A percentile compares a stretch with the other conserved stretches of the same genome.
phyloP scores from a whole-genome alignment of 2,888 invertebrate species.

The Xanthia togata region DNA sequence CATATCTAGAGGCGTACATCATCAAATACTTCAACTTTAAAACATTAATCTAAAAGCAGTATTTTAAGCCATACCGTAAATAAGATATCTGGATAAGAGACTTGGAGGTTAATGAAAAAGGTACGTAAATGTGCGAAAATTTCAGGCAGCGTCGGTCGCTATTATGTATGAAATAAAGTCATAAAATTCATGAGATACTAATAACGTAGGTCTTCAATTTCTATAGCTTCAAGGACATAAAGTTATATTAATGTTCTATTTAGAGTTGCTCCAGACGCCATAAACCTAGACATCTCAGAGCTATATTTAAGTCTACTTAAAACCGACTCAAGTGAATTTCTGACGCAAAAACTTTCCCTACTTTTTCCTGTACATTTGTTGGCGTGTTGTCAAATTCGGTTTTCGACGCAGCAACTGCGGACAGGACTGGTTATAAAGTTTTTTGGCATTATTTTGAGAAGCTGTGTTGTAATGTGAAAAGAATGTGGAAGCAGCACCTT shows the following conservation, averaged over 20 bases:
- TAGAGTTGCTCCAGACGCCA: slow-evolving; percentile 13
- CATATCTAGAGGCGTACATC: neutral
- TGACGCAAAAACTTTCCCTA: slow-evolving; percentile 18
- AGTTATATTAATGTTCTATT: slow-evolving; percentile 2
- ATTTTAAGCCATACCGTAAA: slow-evolving; percentile 6
- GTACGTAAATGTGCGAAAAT: slow-evolving; percentile 25
- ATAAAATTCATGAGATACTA: slow-evolving; percentile 43
- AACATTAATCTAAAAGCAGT: neutral
- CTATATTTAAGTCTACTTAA: slow-evolving; percentile 22
- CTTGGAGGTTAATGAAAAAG: slow-evolving; percentile 11
- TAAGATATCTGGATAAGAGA: neutral
- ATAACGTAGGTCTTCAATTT: slow-evolving; percentile 4
- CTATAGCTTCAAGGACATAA: neutral
- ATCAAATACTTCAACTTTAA: neutral
- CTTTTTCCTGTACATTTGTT: slow-evolving; percentile 36
- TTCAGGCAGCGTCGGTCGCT: slow-evolving; percentile 8
- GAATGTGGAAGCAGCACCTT: slow-evolving; percentile 6
- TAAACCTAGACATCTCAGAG: slow-evolving; percentile 22
- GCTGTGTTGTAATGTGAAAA: slow-evolving; percentile 10
- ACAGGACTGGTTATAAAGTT: slow-evolving; percentile 33
- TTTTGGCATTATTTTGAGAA: slow-evolving; percentile 29
- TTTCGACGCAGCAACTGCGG: slow-evolving; percentile 22
- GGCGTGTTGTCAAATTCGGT: slow-evolving; percentile 54
- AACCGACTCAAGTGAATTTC: slow-evolving; percentile 16
- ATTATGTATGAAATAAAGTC: slow-evolving; percentile 15